Conservation (phyloP, 2,888 invertebrate species). For the Sylvicola fuscatus region DNA sequence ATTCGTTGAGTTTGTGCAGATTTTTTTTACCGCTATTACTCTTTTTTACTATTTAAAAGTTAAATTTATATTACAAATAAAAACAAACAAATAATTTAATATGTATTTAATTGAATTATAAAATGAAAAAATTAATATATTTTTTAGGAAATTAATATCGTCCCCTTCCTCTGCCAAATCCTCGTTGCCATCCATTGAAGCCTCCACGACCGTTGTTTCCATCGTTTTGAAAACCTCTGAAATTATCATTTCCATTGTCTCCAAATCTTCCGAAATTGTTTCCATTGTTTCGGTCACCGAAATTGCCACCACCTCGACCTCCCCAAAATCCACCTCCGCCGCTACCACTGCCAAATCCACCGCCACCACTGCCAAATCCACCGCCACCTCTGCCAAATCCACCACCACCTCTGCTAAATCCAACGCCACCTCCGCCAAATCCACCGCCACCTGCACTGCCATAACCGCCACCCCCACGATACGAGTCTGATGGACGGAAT, state of each 20-base stretch:
- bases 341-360: constrained; percentile 11
- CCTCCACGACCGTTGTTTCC: constrained; percentile 8
- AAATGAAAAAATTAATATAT: too few species aligned
- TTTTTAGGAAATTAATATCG: too few species aligned
- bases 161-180: too few species aligned
- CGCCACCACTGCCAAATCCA: constrained; percentile 12
- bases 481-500: constrained; percentile 3
- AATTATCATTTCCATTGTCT: constrained; percentile 1
- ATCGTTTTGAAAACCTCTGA: constrained; percentile 5
- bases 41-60: too few species aligned
- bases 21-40: too few species aligned
- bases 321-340: constrained; percentile 2
- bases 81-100: too few species aligned
- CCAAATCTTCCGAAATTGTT: constrained; percentile 4
- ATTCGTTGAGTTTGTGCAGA: too few species aligned
- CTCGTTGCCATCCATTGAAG: too few species aligned
- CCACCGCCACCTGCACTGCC: constrained; percentile 15
- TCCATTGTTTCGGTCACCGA: constrained; percentile 7
- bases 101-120: too few species aligned
- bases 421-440: constrained; percentile 14
- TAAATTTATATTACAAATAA: too few species aligned
- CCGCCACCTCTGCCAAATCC: constrained; percentile 11
- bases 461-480: constrained; percentile 17
- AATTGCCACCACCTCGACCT: constrained; percentile 7
- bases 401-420: constrained; percentile 15